Conservation (phyloP, 2,113 vertebrate genomes). For the Vireo altiloquus region DNA sequence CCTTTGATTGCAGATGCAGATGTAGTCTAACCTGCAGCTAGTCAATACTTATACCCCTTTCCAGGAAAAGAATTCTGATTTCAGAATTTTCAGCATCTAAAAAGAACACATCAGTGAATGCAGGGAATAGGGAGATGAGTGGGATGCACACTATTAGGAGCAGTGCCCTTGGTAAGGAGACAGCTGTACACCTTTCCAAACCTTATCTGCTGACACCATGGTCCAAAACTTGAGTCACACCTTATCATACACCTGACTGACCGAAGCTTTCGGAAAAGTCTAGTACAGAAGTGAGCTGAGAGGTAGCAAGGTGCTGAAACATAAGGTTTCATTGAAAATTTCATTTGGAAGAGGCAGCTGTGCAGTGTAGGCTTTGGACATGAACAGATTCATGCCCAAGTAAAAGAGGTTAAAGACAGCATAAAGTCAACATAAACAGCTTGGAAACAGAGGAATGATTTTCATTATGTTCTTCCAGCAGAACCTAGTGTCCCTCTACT, state of each 20-base stretch:
- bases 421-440: neutral
- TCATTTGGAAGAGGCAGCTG: neutral
- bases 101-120: neutral
- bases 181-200: neutral
- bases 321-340: neutral
- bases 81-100: neutral
- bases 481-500: neutral
- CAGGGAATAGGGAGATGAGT: rapidly evolving
- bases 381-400: neutral
- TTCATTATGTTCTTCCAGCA: neutral
- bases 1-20: neutral
- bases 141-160: neutral
- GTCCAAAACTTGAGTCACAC: neutral
- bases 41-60: neutral
- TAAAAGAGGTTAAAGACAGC: neutral
- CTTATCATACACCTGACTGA: rapidly evolving
- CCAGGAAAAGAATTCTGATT: neutral
- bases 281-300: neutral
- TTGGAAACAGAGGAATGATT: neutral
- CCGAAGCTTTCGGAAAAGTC: neutral
- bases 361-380: neutral
- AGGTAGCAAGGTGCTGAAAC: neutral
- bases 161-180: neutral
- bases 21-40: neutral
- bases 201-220: neutral